phyloP scores from a whole-genome alignment of 2,797 vertebrate genomes.

The Nyctalus aviator region DNA sequence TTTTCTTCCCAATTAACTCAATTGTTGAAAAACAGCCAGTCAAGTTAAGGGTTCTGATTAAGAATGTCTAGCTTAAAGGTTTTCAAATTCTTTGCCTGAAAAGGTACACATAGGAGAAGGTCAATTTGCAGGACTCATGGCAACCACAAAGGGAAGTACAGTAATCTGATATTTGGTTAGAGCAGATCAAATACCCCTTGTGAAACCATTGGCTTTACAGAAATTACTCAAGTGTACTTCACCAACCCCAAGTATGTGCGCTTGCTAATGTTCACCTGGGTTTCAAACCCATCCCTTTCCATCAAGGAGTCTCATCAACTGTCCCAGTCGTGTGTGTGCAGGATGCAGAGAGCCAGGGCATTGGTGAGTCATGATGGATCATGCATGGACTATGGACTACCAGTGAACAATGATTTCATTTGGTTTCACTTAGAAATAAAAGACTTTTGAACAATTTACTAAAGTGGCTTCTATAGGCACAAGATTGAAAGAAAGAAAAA shows the following conservation, averaged over 20 bases:
- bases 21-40: not conserved
- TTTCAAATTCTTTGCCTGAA: slow-evolving; percentile 22
- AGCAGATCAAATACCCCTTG: slow-evolving; percentile 28
- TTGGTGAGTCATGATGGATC: slow-evolving; percentile 2
- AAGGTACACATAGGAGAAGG: not conserved
- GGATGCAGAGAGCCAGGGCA: not conserved
- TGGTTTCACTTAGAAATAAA: slow-evolving; percentile 7
- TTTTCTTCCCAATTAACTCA: slow-evolving; percentile 17
- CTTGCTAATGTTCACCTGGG: not conserved
- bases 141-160: slow-evolving; percentile 59
- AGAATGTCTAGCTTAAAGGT: not conserved
- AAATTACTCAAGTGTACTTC: slow-evolving; percentile 66
- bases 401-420: not conserved
- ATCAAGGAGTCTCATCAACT: not conserved
- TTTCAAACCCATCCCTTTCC: not conserved
- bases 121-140: not conserved
- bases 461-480: not conserved
- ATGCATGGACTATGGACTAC: not conserved
- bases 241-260: slow-evolving; percentile 1
- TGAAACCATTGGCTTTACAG: slow-evolving; percentile 44
- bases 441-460: not conserved
- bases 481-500: not conserved
- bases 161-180: slow-evolving; percentile 21
- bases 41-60: slow-evolving; percentile 42
- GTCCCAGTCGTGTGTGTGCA: not conserved